Evolutionary conservation across 2,113 vertebrate species (phyloP), one percentile per base, ranked within the genome.

Genomic region (Helogale parvula): DNA sequence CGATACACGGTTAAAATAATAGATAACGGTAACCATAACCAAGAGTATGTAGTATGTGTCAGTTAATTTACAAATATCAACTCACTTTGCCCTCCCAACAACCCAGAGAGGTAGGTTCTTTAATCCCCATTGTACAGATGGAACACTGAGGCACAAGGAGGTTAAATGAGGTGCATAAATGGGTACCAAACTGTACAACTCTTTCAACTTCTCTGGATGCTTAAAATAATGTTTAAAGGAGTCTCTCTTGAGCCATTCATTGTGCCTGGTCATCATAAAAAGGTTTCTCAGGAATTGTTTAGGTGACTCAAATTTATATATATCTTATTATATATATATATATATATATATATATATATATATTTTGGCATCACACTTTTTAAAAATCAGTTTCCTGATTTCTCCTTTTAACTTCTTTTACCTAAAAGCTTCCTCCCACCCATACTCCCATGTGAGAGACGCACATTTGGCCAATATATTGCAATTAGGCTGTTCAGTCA

Each of bases 271-370:
- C 77, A 92, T n/a, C 19, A 60, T 5, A 50, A 81, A 77, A 88
- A 41, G 52, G 10, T 33, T 85, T 82, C 38, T 77, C 25, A 80
- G 69, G 47, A 80, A 54, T 1, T 90, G 54, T 97, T 96, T 87
- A 95, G 65, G 17, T 88, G 72, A 82, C 85, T 45, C 47, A 97
- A 98, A 95, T 52, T 85, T 29, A 71, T 19, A 83, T 3, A 45
- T 52, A 52, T 93, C 54, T 77, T 0, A 94, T 90, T 96, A 95
- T 79, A 84, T 94, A 41, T 41, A 41, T 41, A 41, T 50, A 38
- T 38, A 38, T 38, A 38, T 4, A 38, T 38, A 38, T 38, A 38
- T 47, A n/a, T n/a, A n/a, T n/a, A n/a, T n/a, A n/a, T 47, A 14
- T 50, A 17, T 21, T 95, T 38, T 96, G 94, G 33, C 29, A 86